A percentile compares a stretch with the other conserved stretches of the same genome.
phyloP scores from a whole-genome alignment of 2,113 vertebrate species.

The Hoplias malabaricus region DNA sequence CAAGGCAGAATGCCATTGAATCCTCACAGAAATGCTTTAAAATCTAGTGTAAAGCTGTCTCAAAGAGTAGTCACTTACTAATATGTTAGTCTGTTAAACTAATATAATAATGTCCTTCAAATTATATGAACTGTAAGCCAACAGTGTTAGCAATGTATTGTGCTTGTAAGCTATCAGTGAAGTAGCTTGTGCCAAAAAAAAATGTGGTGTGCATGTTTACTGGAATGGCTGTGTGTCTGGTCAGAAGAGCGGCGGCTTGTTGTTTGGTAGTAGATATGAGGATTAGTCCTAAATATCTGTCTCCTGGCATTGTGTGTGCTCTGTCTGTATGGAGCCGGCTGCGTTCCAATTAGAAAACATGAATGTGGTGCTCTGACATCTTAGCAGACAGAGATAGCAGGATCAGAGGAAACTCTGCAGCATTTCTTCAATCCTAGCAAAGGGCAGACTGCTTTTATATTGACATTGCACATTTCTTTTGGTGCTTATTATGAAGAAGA shows the following conservation, averaged over 20 bases:
- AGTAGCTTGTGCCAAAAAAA: not conserved
- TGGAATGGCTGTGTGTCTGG: slow-evolving; percentile 21
- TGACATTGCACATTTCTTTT: slow-evolving; percentile 4
- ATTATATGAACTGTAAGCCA: no score
- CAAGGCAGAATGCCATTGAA: no score
- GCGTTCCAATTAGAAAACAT: slow-evolving; percentile 40
- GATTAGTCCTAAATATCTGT: slow-evolving; percentile 62
- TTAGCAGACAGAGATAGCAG: slow-evolving; percentile 13
- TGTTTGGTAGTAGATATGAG: slow-evolving; percentile 46
- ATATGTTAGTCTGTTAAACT: no score
- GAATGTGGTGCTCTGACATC: slow-evolving; percentile 20
- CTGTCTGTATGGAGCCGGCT: slow-evolving; percentile 44
- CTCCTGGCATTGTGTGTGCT: slow-evolving; percentile 52
- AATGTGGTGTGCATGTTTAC: slow-evolving; percentile 12
- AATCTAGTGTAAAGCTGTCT: no score
- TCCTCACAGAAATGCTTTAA: no score
- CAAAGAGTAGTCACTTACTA: no score
- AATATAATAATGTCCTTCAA: no score
- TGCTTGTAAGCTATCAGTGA: no score
- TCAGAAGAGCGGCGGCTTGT: slow-evolving; percentile 7
- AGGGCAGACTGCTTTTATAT: slow-evolving; percentile 14
- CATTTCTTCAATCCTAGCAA: not conserved
- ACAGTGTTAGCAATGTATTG: no score
- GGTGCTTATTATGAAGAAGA: not conserved
- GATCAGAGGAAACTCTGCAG: slow-evolving; percentile 17